Conservation (phyloP, 2,113 vertebrate genomes). For the Plotosus lineatus region DNA sequence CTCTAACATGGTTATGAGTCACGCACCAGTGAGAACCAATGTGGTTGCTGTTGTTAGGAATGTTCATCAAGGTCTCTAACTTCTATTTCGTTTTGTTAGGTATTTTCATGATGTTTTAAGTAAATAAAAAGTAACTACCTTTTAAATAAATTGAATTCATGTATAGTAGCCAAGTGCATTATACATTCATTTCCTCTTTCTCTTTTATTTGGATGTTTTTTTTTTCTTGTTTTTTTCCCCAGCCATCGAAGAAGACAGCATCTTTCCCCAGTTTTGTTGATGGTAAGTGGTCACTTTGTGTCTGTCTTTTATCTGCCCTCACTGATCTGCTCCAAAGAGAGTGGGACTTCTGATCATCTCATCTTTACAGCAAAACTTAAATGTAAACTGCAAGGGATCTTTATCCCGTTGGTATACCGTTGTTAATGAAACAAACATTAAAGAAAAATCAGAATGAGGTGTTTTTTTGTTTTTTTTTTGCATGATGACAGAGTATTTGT, state of each 20-base stretch:
- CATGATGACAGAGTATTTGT: neutral
- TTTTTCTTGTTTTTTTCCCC: constrained; percentile 59
- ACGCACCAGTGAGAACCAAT: neutral
- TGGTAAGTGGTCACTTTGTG: constrained; percentile 78
- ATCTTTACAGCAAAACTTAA: constrained; percentile 4
- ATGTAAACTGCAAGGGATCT: neutral
- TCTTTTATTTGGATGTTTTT: constrained; percentile 20
- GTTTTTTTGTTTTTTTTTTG: neutral
- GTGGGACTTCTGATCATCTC: neutral
- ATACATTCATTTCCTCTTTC: neutral
- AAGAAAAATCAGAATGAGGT: neutral
- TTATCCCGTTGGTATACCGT: too few relatives aligned
- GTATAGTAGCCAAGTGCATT: neutral
- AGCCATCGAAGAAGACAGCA: constrained; percentile 90
- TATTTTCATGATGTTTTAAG: neutral
- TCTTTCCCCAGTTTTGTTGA: constrained; percentile 98
- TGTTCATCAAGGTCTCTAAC: neutral
- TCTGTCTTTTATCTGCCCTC: constrained; percentile 15
- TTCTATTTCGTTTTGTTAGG: neutral
- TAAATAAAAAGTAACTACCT: neutral
- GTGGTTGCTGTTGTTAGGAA: neutral
- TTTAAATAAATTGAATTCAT: neutral
- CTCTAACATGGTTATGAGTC: neutral
- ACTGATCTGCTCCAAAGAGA: neutral
- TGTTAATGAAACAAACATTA: neutral